Evolutionary conservation across 2,113 vertebrate species (phyloP), one percentile per base, ranked within the genome.

Genomic region (Hiodon tergisus): DNA sequence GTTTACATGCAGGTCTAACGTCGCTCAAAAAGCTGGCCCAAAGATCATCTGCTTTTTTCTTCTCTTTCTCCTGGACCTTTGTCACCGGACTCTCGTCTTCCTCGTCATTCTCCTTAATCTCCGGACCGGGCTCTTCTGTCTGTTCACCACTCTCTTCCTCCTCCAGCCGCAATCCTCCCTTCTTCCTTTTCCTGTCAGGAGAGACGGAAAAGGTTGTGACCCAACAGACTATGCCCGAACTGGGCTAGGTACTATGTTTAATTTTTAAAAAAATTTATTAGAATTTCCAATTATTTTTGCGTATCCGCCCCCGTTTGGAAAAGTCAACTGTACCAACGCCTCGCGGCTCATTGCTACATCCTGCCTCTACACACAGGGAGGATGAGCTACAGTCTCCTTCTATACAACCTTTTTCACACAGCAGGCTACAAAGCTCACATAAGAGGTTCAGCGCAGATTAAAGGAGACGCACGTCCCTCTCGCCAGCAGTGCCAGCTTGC

Each of bases 11-110:
- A 54, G 92, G 85, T 46, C 95, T 94, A 5, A 99, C 95, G 0
- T 99, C 96, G 0, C 90, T 96, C 79, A 99, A 91, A 82, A 99
- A 99, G 82, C 92, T 96, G 59, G 95, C 96, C 97, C 97, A 99
- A 0, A 99, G 91, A 46, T 95, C 95, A n/a, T 99, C 97, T 1
- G 94, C 94, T 78, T 94, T 95, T 79, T 90, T 94, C 81, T 93
- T 94, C 76, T 83, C 86, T 3, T 61, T 87, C 70, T 4, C 84
- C 51, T 5, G n/a, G 7, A 2, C 6, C 78, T 5, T 79, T 84
- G n/a, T 89, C 82, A 0, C 80, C 82, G 1, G 74, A 31, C 31
- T 74, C 10, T 80, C 78, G 0, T 78, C 72, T 0, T 83, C 85
- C 2, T 84, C 78, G 48, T 47, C 71, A 0, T 50, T 63, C 46